These are phyloP conservation scores for Ametastegia equiseti DNA, from an alignment of 2,888 invertebrate species.

Conservation along the genomic window DNA sequence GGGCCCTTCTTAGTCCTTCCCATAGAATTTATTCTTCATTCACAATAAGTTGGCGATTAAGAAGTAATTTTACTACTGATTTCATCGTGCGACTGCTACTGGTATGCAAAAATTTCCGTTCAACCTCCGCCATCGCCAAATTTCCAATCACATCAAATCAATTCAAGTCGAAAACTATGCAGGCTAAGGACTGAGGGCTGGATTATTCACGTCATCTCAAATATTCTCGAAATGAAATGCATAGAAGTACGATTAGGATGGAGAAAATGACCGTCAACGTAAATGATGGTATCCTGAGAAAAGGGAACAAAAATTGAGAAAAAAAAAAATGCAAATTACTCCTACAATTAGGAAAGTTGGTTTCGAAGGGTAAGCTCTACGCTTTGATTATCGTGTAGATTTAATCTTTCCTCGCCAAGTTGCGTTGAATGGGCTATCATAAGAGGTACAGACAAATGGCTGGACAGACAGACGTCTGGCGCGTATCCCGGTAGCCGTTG, in stretches of 20 bases:
- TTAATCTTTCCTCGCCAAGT: conserved; percentile 45
- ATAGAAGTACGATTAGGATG: not conserved
- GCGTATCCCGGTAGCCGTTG: conserved; percentile 74
- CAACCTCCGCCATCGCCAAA: not conserved
- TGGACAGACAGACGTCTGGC: conserved; percentile 57
- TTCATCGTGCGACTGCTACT: conserved; percentile 28
- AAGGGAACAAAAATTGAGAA: not conserved
- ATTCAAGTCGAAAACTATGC: not conserved
- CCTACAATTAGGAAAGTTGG: conserved; percentile 9
- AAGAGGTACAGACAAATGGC: conserved; percentile 45
- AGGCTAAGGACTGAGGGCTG: not conserved
- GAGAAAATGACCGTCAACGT: not conserved
- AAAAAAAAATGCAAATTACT: not conserved
- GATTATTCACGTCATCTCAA: not conserved
- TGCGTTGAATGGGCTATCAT: conserved; percentile 69
- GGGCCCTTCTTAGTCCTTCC: conserved; percentile 61
- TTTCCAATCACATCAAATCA: not conserved
- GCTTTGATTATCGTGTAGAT: conserved; percentile 13
- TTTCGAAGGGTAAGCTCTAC: conserved; percentile 1
- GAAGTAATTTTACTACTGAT: conserved; percentile 36
- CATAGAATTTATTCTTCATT: conserved; percentile 70
- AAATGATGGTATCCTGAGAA: not conserved
- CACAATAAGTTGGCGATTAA: conserved; percentile 58
- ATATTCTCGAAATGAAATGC: not conserved
- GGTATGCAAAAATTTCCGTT: not conserved